These are phyloP conservation scores for Calliopsis andreniformis DNA, from an alignment of 1,140 invertebrate species.

Conservation along the genomic window DNA sequence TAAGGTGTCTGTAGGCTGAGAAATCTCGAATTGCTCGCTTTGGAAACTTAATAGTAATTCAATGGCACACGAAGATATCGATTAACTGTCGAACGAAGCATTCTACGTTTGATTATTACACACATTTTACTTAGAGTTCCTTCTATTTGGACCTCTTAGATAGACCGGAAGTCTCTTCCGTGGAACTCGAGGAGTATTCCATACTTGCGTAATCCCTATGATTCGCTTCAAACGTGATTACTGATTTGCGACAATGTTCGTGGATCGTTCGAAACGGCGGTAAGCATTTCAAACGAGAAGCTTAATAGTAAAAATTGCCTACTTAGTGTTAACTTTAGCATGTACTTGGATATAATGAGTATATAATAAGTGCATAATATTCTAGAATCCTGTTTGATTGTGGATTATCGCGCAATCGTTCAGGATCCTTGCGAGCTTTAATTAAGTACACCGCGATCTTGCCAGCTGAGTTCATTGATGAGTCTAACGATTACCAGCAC, in stretches of 20 bases:
- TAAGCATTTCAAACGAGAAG: constrained; percentile 42
- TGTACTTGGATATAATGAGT: constrained; percentile 44
- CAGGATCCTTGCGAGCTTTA: neutral
- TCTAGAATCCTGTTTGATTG: constrained; percentile 17
- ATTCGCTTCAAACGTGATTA: constrained; percentile 10
- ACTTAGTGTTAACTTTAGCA: constrained; percentile 61
- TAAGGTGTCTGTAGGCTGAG: neutral
- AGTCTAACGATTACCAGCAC: constrained; percentile 17
- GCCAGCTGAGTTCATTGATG: neutral
- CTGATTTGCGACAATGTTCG: neutral
- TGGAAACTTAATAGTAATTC: constrained; percentile 45
- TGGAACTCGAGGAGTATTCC: neutral
- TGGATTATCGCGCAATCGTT: neutral
- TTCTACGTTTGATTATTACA: constrained; percentile 48
- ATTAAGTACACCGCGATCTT: no score
- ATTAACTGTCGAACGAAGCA: constrained; percentile 37
- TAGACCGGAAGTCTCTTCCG: neutral
- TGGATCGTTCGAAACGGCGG: constrained; percentile 3
- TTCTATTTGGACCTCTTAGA: neutral
- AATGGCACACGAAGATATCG: constrained; percentile 49
- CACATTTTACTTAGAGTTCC: neutral
- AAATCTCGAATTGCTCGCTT: constrained; percentile 29
- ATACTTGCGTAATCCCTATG: neutral
- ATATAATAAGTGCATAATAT: constrained; percentile 40
- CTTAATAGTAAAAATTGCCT: constrained; percentile 67